Evolutionary conservation across 2,797 vertebrate species (phyloP), one percentile per base, ranked within the genome.

Genomic region (Babyrousa celebensis): DNA sequence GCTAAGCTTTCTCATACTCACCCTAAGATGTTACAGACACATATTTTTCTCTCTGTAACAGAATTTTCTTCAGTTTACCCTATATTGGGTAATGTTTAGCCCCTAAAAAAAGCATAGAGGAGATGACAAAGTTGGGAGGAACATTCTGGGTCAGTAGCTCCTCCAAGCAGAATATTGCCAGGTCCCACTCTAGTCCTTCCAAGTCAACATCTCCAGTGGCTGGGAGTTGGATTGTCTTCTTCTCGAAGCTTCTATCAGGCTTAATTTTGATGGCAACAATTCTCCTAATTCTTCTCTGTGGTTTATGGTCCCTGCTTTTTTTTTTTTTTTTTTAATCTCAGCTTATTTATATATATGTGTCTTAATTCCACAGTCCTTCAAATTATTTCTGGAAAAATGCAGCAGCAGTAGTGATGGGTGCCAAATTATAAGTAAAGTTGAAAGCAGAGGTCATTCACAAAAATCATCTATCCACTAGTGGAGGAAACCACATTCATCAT

Each of bases 381-480:
- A 52, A 86, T 71, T 62, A 56, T 79, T 91, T 87, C 62, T 92
- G 91, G 67, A 58, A 94, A 94, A 92, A 82, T 43, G 36, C 36
- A 77, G 80, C 58, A 5, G 23, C 79, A 36, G 75, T n/a, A 71
- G 32, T 48, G 16, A 58, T 40, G n/a, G 27, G 32, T 29, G 25
- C 90, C 72, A 74, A 85, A 82, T 80, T 85, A 29, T 32, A 89
- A 87, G 56, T 74, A 83, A 85, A 82, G 67, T 52, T 23, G 52
- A 92, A 92, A 96, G 77, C 43, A 65, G 71, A 96, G 36, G 60
- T 85, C 87, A 91, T 65, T 89, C 12, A 70, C 54, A 78, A 93
- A 78, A n/a, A 71, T 82, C 63, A 7, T 48, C 40, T 62, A 48
- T 4, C 29, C 17, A 27, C 43, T 25, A 29, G 54, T 91, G 40